Conservation (phyloP, 2,113 vertebrate genomes). For the Synodontis membranacea region DNA sequence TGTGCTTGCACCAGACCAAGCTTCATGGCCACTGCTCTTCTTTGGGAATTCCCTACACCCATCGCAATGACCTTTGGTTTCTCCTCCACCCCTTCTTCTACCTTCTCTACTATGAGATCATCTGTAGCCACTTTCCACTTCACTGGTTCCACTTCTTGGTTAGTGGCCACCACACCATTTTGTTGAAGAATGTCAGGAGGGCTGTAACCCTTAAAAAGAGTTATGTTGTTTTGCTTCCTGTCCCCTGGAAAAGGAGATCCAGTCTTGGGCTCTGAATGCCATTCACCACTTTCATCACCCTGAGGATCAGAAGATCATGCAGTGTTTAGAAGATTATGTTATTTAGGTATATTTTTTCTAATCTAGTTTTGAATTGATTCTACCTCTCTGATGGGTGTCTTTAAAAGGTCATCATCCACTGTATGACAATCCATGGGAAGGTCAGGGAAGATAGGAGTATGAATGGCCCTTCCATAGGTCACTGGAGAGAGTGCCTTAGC, state of each 20-base stretch:
- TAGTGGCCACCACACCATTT: constrained; percentile 47
- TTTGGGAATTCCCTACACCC: constrained; percentile 25
- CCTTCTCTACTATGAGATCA: background rate
- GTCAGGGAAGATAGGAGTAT: constrained; percentile 55
- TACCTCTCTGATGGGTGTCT: constrained; percentile 51
- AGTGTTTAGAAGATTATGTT: background rate
- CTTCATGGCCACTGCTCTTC: constrained; percentile 54
- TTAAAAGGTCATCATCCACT: constrained; percentile 53
- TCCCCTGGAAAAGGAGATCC: constrained; percentile 54
- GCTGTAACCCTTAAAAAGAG: constrained; percentile 57
- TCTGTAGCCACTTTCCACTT: background rate
- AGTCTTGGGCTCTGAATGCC: constrained; percentile 37
- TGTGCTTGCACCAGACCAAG: constrained; percentile 71
- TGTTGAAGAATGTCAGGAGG: constrained; percentile 83
- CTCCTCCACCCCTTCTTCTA: constrained; percentile 30
- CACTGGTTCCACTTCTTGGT: constrained; percentile 38
- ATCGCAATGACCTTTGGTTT: constrained; percentile 19
- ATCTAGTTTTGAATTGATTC: background rate
- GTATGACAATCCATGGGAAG: constrained; percentile 51
- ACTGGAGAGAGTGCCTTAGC: constrained; percentile 63
- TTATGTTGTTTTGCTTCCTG: constrained; percentile 54
- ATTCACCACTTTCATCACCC: constrained; percentile 56
- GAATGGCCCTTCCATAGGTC: constrained; percentile 59
- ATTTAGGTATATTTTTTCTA: background rate
- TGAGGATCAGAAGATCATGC: constrained; percentile 39